These are phyloP conservation scores for Calyptommatus sinebrachiatus DNA, from an alignment of 2,113 vertebrate species.

Conservation along the genomic window DNA sequence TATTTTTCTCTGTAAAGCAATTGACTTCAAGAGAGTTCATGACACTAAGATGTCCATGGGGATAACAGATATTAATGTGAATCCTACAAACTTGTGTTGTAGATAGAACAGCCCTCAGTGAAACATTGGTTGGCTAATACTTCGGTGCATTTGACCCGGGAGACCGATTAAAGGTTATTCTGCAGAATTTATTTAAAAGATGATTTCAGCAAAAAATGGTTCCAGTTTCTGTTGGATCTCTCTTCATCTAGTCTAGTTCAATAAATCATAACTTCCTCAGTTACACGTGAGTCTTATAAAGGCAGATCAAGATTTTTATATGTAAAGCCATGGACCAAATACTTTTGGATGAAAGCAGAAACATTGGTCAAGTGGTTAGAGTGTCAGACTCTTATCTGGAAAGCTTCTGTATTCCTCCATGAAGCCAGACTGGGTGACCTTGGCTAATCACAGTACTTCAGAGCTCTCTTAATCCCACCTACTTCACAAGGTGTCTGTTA, in stretches of 20 bases:
- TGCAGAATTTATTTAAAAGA: background rate
- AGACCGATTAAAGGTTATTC: background rate
- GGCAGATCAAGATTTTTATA: background rate
- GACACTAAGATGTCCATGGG: background rate
- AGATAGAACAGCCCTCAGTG: background rate
- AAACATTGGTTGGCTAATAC: background rate
- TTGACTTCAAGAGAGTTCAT: constrained; percentile 12
- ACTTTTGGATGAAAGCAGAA: background rate
- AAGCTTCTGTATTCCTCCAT: too few species aligned
- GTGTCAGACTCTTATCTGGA: too few species aligned
- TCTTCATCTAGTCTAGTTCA: background rate
- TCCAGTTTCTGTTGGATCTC: background rate
- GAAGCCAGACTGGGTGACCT: too few species aligned
- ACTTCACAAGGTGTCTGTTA: too few species aligned
- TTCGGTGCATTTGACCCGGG: background rate
- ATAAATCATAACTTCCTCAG: background rate
- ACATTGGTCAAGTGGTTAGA: too few species aligned
- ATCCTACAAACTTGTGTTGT: background rate
- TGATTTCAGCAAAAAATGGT: background rate
- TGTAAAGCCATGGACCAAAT: background rate
- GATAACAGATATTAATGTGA: constrained; percentile 10
- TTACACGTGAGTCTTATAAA: background rate
- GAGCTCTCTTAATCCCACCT: too few species aligned
- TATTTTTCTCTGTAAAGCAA: constrained; percentile 13
- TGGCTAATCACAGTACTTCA: too few species aligned